These are phyloP conservation scores for Holacanthella duospinosa DNA, from an alignment of 2,888 invertebrate genomes.

Conservation along the genomic window DNA sequence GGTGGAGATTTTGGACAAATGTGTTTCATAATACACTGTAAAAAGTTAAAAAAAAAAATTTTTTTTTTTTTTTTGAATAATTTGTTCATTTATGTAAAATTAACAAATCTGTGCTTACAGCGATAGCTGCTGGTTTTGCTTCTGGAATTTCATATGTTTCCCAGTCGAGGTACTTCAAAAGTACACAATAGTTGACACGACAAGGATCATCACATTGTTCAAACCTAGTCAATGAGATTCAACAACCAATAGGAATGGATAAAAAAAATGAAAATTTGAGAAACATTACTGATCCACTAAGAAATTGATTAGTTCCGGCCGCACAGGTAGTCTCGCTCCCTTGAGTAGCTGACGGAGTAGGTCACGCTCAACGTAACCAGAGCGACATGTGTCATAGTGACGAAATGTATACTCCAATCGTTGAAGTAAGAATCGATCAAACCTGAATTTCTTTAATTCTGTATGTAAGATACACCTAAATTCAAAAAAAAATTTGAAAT, in stretches of 20 bases:
- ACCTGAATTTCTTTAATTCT: conserved; percentile 52
- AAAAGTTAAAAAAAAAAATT: neutral
- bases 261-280: neutral
- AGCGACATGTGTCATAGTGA: conserved; percentile 23
- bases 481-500: neutral
- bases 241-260: neutral
- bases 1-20: conserved; percentile 17
- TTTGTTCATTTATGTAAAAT: too few species aligned
- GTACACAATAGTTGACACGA: conserved; percentile 21
- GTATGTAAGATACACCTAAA: conserved; percentile 57
- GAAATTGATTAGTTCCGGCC: conserved; percentile 15
- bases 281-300: conserved; percentile 21
- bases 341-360: conserved; percentile 13
- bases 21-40: conserved; percentile 22
- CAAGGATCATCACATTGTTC: conserved; percentile 16
- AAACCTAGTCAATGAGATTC: conserved; percentile 12
- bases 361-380: conserved; percentile 20
- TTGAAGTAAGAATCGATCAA: conserved; percentile 16
- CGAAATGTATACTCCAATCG: conserved; percentile 22
- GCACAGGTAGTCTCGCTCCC: conserved; percentile 19
- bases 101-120: conserved; percentile 9
- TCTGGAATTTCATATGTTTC: conserved; percentile 11
- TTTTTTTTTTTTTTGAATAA: too few species aligned
- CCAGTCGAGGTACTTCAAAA: conserved; percentile 24
- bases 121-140: conserved; percentile 16